Evolutionary conservation across 2,888 invertebrate genomes (phyloP), one percentile per base, ranked within the genome.

Genomic region (Cantharis nigra): DNA sequence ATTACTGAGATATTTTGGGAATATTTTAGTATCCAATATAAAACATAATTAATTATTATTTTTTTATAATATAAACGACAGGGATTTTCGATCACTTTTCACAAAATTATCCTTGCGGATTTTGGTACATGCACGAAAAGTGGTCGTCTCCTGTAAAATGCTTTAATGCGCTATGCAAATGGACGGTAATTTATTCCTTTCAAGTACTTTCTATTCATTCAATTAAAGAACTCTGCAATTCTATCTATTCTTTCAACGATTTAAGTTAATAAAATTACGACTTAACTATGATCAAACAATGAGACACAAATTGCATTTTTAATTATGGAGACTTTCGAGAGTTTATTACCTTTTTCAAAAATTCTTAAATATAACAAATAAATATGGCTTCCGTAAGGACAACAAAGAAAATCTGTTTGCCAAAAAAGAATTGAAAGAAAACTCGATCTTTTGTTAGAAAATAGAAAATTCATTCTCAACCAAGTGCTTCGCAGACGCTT

Each of bases 191-290:
- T 67, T 67, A 67, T 67, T 67, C 65, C 65, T 67, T 67, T 67
- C 65, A 67, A 67, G 26, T 67, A 67, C 65, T 67, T 67, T 67
- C 65, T 67, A 67, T 67, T 67, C 65, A 14, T 67, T 67, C 65
- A 67, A 67, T 67, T 67, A 67, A 67, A 67, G 65, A 23, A 67
- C 26, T 67, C 65, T 67, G n/a, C 20, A 67, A 67, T 23, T 67
- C 65, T 67, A 14, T 26, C 65, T 18, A 20, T 13, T 23, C 64
- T 23, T 16, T 64, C 13, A 18, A 64, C 18, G 20, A 18, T 64
- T 64, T 64, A 20, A 64, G 64, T 18, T 64, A 20, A 64, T 64
- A 64, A 64, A 64, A 18, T 64, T 64, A 64, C 64, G 26, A 26
- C 65, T 67, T 67, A 67, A 67, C 65, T n/a, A 67, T 67, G 3